These are phyloP conservation scores for Hylaeus anthracinus DNA, from an alignment of 1,140 invertebrate species.

Conservation along the genomic window DNA sequence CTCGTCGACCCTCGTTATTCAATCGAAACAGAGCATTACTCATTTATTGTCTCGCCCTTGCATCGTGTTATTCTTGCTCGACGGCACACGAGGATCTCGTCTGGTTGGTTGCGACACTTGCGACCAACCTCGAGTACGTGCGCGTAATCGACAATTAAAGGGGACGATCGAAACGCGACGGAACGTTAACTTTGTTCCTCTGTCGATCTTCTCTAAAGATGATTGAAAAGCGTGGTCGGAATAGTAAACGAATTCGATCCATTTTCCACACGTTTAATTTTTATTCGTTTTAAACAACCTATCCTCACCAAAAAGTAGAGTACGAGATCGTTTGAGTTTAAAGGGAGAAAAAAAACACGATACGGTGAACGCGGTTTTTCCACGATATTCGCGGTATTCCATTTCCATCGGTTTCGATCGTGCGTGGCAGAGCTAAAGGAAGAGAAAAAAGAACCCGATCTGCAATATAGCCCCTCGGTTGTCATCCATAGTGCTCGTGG, in stretches of 20 bases:
- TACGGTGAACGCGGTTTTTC: not conserved
- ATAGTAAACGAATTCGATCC: no score
- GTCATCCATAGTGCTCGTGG: not conserved
- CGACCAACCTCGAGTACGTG: not conserved
- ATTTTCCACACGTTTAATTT: no score
- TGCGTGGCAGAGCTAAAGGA: not conserved
- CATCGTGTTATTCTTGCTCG: not conserved
- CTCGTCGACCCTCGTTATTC: conserved; percentile 53
- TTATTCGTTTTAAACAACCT: no score
- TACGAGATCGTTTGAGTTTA: no score
- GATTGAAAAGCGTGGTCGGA: no score
- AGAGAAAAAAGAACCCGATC: not conserved
- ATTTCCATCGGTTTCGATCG: conserved; percentile 30
- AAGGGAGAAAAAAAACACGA: not conserved
- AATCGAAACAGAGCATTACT: conserved; percentile 52
- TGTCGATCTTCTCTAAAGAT: no score
- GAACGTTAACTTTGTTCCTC: no score
- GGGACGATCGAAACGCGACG: not conserved
- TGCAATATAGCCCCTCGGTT: not conserved
- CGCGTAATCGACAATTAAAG: conserved; percentile 3
- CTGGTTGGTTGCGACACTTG: conserved; percentile 17
- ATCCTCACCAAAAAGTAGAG: no score
- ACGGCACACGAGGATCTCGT: conserved; percentile 22
- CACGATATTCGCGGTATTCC: conserved; percentile 5
- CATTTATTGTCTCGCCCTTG: conserved; percentile 44